Percentiles rank a stretch among this genome's conserved stretches.
These are phyloP conservation scores for Ctenochaetus hawaiiensis DNA, from an alignment of 2,797 vertebrate species.

Conservation along the genomic window DNA sequence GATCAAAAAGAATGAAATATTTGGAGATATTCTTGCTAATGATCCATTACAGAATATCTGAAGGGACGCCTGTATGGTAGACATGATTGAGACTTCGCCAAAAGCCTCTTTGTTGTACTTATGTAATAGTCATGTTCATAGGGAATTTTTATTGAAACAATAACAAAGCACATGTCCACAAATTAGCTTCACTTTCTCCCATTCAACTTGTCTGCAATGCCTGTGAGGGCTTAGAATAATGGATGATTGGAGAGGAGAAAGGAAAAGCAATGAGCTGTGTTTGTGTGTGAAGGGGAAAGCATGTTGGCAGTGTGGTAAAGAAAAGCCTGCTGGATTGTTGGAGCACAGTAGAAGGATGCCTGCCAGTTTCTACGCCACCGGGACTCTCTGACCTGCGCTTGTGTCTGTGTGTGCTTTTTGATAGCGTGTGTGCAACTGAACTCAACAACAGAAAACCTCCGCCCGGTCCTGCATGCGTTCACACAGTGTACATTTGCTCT, in stretches of 20 bases:
- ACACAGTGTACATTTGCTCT: constrained; percentile 35
- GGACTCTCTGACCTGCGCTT: constrained; percentile 78
- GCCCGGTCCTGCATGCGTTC: constrained; percentile 49
- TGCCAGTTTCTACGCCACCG: constrained; percentile 81
- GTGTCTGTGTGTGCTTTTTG: constrained; percentile 54
- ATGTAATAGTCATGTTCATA: constrained; percentile 80
- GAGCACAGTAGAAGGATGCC: constrained; percentile 75
- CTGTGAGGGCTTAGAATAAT: constrained; percentile 80
- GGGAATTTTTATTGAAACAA: constrained; percentile 83
- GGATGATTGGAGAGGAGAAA: constrained; percentile 77
- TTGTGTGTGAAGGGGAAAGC: constrained; percentile 51
- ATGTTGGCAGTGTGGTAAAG: constrained; percentile 82
- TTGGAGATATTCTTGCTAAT: constrained; percentile 54
- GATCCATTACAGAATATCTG: constrained; percentile 68
- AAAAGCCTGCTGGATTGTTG: constrained; percentile 81
- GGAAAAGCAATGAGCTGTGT: constrained; percentile 61
- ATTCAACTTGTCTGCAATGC: constrained; percentile 79
- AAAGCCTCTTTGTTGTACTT: constrained; percentile 79
- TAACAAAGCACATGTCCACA: constrained; percentile 83
- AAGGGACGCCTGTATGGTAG: constrained; percentile 62
- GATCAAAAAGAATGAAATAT: constrained; percentile 61
- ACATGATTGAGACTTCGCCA: constrained; percentile 66
- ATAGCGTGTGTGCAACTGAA: constrained; percentile 36
- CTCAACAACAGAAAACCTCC: constrained; percentile 54
- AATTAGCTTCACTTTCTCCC: constrained; percentile 81